These are phyloP conservation scores for Amiota communis DNA, from an alignment of 2,888 invertebrate genomes.

Conservation along the genomic window DNA sequence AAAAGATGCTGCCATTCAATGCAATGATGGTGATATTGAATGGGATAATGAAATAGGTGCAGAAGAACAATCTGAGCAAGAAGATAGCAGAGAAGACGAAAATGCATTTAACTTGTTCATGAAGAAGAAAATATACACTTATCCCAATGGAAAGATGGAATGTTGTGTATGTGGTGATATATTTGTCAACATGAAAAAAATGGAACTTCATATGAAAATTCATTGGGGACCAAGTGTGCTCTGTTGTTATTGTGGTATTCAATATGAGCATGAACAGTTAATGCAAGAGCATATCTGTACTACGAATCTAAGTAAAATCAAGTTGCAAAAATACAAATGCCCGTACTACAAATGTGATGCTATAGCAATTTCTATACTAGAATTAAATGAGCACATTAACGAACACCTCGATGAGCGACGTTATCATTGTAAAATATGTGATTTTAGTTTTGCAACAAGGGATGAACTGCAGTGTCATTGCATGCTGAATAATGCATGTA, in stretches of 20 bases:
- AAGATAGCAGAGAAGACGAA: conserved; percentile 11
- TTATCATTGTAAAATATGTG: conserved; percentile 54
- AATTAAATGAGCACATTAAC: conserved; percentile 53
- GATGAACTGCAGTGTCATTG: conserved; percentile 51
- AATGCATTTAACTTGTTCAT: conserved; percentile 39
- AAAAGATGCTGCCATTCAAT: conserved; percentile 52
- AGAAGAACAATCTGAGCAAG: background rate
- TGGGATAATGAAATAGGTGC: conserved; percentile 15
- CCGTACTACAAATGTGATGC: conserved; percentile 53
- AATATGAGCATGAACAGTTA: conserved; percentile 40
- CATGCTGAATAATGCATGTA: conserved; percentile 38
- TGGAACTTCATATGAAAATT: conserved; percentile 51
- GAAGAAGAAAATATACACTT: conserved; percentile 43
- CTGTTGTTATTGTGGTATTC: conserved; percentile 54
- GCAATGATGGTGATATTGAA: conserved; percentile 39
- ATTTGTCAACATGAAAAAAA: conserved; percentile 32
- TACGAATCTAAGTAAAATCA: background rate
- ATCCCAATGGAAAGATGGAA: conserved; percentile 54
- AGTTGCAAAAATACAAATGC: conserved; percentile 45
- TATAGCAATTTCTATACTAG: conserved; percentile 42
- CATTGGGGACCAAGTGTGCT: conserved; percentile 54
- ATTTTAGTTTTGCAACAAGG: conserved; percentile 39
- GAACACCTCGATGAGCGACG: conserved; percentile 37
- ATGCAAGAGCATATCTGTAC: conserved; percentile 47
- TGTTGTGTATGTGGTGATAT: conserved; percentile 62